Percentiles rank a stretch among this genome's conserved stretches.
phyloP scores from a whole-genome alignment of 2,797 vertebrate species.

The Scyliorhinus canicula region DNA sequence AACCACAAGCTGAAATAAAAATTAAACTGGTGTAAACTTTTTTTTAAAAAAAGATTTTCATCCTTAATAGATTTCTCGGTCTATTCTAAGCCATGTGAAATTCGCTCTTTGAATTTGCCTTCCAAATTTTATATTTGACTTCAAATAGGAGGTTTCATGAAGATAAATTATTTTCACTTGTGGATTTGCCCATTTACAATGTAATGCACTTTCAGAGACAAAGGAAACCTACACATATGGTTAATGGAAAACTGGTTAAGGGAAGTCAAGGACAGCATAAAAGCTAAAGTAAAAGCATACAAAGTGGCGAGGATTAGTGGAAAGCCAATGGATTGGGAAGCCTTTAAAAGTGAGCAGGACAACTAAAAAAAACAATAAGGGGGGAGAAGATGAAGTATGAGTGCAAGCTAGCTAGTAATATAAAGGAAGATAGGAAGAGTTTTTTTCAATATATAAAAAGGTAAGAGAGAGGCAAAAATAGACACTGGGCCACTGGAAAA shows the following conservation, averaged over 20 bases:
- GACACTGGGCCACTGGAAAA: too few relatives aligned
- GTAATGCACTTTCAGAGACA: not conserved
- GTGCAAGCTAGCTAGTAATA: too few relatives aligned
- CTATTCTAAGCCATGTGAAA: not conserved
- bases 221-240: not conserved
- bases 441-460: too few relatives aligned
- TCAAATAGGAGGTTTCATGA: not conserved
- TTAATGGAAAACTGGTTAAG: not conserved
- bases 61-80: not conserved
- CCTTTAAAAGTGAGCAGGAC: too few relatives aligned
- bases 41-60: not conserved
- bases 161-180: not conserved
- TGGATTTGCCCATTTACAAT: not conserved
- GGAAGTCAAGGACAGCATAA: too few relatives aligned
- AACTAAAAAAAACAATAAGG: too few relatives aligned
- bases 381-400: too few relatives aligned
- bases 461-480: too few relatives aligned
- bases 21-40: not conserved
- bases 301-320: too few relatives aligned
- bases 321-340: too few relatives aligned
- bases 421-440: too few relatives aligned
- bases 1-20: conserved; percentile 74
- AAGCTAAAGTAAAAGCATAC: too few relatives aligned
- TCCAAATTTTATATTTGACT: not conserved
- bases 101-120: not conserved